A percentile compares a stretch with the other conserved stretches of the same genome.
Conservation (phyloP, 2,797 vertebrate species). For the Spinus olivaceus region DNA sequence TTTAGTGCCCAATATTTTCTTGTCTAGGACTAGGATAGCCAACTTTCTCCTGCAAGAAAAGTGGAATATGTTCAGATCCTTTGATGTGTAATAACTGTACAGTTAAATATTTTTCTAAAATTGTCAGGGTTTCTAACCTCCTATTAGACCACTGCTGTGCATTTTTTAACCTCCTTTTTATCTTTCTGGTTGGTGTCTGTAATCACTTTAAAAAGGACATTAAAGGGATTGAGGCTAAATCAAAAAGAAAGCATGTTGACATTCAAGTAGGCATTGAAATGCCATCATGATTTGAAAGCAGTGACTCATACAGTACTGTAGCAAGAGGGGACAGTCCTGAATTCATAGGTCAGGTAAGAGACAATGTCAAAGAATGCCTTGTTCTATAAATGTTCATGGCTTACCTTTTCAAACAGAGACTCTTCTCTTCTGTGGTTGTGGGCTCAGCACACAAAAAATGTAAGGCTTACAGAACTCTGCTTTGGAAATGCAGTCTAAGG, state of each 20-base stretch:
- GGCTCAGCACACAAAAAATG: constrained; percentile 6
- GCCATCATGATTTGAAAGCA: constrained; percentile 53
- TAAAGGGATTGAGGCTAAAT: constrained; percentile 61
- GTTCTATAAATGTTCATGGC: constrained; percentile 25
- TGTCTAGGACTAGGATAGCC: neutral
- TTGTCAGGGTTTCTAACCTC: neutral
- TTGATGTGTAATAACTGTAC: neutral
- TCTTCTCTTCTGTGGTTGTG: constrained; percentile 62
- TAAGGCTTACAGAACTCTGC: neutral
- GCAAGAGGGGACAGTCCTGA: constrained; percentile 49
- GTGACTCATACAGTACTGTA: constrained; percentile 47
- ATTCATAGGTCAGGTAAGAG: constrained; percentile 56
- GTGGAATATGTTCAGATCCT: neutral
- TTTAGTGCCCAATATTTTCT: neutral
- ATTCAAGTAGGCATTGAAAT: constrained; percentile 59
- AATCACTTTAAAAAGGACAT: constrained; percentile 49
- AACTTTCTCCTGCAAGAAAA: neutral
- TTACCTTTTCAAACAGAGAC: constrained; percentile 35
- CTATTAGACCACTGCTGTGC: constrained; percentile 6
- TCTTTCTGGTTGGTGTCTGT: constrained; percentile 53
- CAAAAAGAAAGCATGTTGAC: constrained; percentile 53
- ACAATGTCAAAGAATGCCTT: constrained; percentile 40
- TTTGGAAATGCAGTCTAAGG: constrained; percentile 34
- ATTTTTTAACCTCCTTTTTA: constrained; percentile 59
- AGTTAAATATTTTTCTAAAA: neutral